Evolutionary conservation across 1,140 invertebrate species (phyloP), one percentile per base, ranked within the genome.

Genomic region (Eupristina koningsbergeri): DNA sequence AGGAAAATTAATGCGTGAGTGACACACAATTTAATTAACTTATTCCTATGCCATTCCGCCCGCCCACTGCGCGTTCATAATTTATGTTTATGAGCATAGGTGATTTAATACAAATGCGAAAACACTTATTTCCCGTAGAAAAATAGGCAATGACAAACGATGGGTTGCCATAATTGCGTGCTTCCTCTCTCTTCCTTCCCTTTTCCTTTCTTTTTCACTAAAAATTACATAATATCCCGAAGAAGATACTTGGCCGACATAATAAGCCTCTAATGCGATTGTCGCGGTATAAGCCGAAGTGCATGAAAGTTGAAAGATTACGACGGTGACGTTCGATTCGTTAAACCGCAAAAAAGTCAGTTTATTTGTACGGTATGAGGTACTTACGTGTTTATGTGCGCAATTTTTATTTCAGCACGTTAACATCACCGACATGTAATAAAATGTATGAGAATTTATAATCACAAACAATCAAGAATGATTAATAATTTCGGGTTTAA

Each of bases 261-360:
- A 77, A n/a, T 39, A 39, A 26, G 31, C 39, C 47, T 39, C 45
- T 69, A 80, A 80, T 71, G 34, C 34, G 78, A 53, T 29, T 39
- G 69, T 47, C 45, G 31, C n/a, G 1, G 0, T 31, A 1, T 13
- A 9, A 31, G 17, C 36, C 5, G 41, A 75, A 75, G 47, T 29
- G 15, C 34, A 74, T 45, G 34, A 50, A 81, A 71, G 50, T 61
- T 74, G 47, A 73, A 15, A 26, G 26, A 50, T 31, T 50, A 45
- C 41, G 26, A 41, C 1, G 26, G 41, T 71, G 41, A 50, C 29
- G 29, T 29, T 53, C 45, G 19, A 39, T 19, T 76, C 31, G 50
- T 76, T 36, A 76, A 47, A 19, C 17, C 3, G 34, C 9, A 61
- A 9, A 41, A 63, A 2, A 36, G 75, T 41, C 11, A 50, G 75